Percentiles rank a stretch among this genome's conserved stretches.
Evolutionary conservation across 2,113 vertebrate species (phyloP).

Genomic region (Hippolais icterina): DNA sequence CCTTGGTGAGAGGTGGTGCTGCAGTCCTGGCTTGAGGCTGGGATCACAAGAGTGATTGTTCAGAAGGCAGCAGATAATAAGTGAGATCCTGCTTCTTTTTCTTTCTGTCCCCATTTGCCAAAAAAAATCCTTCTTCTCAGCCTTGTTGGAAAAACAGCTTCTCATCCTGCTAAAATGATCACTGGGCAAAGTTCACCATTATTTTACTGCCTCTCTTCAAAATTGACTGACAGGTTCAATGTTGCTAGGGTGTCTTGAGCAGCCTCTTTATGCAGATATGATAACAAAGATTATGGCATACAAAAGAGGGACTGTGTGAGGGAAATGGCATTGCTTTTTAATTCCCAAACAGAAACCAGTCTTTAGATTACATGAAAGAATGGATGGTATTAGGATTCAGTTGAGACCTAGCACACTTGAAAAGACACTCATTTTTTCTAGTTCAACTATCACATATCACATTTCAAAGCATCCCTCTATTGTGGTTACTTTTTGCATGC

Average conservation of each 20-base stretch:
- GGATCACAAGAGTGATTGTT: background rate
- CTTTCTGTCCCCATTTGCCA: background rate
- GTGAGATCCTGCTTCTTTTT: background rate
- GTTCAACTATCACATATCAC: background rate
- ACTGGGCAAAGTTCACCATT: background rate
- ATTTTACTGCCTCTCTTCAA: background rate
- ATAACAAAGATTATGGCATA: slow-evolving; percentile 13
- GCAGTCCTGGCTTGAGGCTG: background rate
- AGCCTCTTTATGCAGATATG: background rate
- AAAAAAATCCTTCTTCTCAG: background rate
- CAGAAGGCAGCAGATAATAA: background rate
- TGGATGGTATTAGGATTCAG: background rate
- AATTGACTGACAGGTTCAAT: background rate
- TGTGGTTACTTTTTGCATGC: background rate
- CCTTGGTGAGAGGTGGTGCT: background rate
- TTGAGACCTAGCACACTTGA: background rate
- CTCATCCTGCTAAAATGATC: background rate
- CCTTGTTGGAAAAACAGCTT: background rate
- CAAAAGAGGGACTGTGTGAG: background rate
- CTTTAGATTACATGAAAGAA: slow-evolving; percentile 1
- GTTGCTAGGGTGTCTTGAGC: background rate
- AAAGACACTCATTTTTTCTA: background rate
- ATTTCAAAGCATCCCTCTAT: background rate
- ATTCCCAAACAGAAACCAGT: slow-evolving; percentile 1
- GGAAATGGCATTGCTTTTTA: slow-evolving; percentile 30